These are phyloP conservation scores for Phasianus colchicus DNA, from an alignment of 2,113 vertebrate genomes.

Conservation along the genomic window DNA sequence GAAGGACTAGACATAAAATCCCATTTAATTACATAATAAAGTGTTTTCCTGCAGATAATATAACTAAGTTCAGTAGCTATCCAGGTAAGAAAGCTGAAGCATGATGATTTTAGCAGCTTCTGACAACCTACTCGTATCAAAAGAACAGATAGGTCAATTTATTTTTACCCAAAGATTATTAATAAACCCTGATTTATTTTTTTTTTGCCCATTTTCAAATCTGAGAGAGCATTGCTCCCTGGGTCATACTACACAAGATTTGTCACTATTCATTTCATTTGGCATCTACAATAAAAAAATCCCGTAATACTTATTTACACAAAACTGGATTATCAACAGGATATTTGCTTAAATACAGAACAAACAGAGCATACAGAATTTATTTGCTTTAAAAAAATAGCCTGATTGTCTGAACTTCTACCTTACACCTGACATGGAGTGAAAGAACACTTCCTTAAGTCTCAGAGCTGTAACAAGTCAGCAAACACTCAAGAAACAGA, in stretches of 20 bases:
- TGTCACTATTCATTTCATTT: background rate
- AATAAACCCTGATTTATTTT: background rate
- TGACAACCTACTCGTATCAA: background rate
- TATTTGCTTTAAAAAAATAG: background rate
- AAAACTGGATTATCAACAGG: background rate
- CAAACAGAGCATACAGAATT: background rate
- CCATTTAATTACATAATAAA: background rate
- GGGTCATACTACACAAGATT: background rate
- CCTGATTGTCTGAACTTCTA: background rate
- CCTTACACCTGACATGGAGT: background rate
- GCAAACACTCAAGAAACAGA: background rate
- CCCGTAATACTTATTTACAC: background rate
- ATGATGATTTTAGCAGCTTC: background rate
- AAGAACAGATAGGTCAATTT: background rate
- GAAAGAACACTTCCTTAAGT: background rate
- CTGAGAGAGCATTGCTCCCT: background rate
- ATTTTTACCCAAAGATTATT: background rate
- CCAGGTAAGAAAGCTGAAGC: background rate
- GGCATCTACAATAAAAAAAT: background rate
- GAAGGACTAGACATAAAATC: background rate
- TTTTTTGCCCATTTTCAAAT: background rate
- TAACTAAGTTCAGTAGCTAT: background rate
- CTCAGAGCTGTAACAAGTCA: background rate
- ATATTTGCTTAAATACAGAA: background rate
- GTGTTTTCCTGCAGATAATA: background rate